These are phyloP conservation scores for Buathra laborator DNA, from an alignment of 2,888 invertebrate species.

Conservation along the genomic window DNA sequence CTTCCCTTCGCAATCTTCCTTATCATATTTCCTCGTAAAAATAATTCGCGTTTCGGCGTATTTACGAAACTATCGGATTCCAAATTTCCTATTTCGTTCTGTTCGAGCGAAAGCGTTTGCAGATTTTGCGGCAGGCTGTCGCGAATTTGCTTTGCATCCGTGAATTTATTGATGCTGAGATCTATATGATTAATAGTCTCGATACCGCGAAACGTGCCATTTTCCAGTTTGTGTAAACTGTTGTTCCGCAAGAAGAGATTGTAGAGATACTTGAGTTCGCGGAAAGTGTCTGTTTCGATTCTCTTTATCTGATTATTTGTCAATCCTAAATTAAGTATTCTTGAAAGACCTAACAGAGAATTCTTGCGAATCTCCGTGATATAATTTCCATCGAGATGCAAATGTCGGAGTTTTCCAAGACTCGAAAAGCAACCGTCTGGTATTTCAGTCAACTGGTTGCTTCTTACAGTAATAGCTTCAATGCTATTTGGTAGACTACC, in stretches of 20 bases:
- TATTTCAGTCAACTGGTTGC: no score
- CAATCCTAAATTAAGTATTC: no score
- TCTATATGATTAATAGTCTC: neutral
- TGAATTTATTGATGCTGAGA: neutral
- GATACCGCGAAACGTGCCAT: neutral
- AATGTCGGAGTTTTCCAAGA: no score
- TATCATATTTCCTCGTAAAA: neutral
- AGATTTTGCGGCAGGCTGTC: no score
- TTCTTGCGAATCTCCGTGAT: no score
- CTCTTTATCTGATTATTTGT: no score
- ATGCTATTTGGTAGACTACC: neutral
- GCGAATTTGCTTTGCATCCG: neutral
- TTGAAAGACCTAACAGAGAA: no score
- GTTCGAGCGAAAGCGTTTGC: neutral
- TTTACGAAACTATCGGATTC: neutral
- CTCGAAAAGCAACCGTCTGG: no score
- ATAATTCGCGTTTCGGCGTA: neutral
- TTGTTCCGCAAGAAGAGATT: neutral
- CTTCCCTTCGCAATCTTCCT: constrained; percentile 8
- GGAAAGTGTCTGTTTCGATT: no score
- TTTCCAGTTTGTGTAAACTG: neutral
- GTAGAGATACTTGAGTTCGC: no score
- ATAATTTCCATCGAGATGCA: no score
- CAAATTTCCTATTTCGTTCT: neutral
- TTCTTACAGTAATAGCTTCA: neutral